These are phyloP conservation scores for Clunio marinus DNA, from an alignment of 2,888 invertebrate species.

Conservation along the genomic window DNA sequence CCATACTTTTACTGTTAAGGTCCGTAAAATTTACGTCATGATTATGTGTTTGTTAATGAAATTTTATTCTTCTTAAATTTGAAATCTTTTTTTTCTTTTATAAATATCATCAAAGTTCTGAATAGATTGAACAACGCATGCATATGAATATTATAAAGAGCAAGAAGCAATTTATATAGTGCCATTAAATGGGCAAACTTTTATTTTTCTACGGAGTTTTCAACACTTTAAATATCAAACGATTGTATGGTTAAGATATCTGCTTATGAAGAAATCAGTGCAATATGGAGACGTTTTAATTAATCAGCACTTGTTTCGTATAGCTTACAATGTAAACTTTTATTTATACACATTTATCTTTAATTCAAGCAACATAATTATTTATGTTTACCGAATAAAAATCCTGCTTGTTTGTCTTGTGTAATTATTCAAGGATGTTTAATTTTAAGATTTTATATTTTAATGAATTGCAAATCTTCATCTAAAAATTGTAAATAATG, in stretches of 20 bases:
- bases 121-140: not conserved
- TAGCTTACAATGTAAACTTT: constrained; percentile 4
- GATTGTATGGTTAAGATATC: too few relatives aligned
- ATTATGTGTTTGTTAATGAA: not conserved
- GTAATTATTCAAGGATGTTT: too few relatives aligned
- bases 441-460: too few relatives aligned
- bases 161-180: constrained; percentile 7
- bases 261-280: not conserved
- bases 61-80: too few relatives aligned
- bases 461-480: too few relatives aligned
- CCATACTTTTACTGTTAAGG: not conserved
- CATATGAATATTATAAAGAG: not conserved
- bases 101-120: not conserved
- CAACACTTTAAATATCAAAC: too few relatives aligned
- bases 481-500: too few relatives aligned
- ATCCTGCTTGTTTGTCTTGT: too few relatives aligned
- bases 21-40: not conserved
- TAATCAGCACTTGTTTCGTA: not conserved
- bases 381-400: too few relatives aligned
- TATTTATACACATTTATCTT: too few relatives aligned
- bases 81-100: too few relatives aligned
- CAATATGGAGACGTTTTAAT: not conserved
- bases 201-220: not conserved
- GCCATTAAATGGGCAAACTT: constrained; percentile 25
- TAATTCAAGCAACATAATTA: not conserved